Base-by-base conservation (phyloP, 2,113 vertebrate species). In the Clarias macrocephalus region DNA sequence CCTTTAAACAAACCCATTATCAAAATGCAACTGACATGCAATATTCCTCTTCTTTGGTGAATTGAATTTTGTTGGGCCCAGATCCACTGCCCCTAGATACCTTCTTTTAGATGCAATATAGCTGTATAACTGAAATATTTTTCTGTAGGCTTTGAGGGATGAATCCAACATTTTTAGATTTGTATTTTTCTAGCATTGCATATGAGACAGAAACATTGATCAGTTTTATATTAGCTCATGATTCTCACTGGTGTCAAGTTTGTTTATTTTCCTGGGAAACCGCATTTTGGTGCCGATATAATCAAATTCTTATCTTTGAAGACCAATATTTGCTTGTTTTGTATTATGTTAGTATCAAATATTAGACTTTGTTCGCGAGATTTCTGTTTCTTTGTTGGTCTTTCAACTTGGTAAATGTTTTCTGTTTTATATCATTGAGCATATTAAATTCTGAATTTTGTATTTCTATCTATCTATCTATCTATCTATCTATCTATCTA, bases 1-100 rank as follows among this genome's bases (percentile, higher is more conserved):
- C 52, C 52, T 86, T 70, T 54, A 87, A 70, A 92, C 56, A 62
- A 79, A 86, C 79, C 83, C 86, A 87, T 90, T 85, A 83, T 86
- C 25, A 80, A 90, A 93, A 84, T 86, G 28, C 82, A 89, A 89
- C 82, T 85, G 92, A 90, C 92, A 90, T 86, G 89, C 80, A 59
- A 63, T 72, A 75, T 56, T 63, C 23, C 30, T 84, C 25, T 59
- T 72, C 88, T 83, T 86, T 84, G 60, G 77, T 79, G 37, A 80
- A 81, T 66, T 81, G 30, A 65, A 85, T 70, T 54, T 56, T 54
- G 56, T 54, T 63, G 13, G 28, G n/a, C 25, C 11, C 37, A 33
- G 42, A 70, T 30, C 59, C 65, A 73, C 5, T 62, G 25, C 28
- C 63, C 56, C 12, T 28, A 68, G 18, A 79, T 9, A 62, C 76